Conservation (phyloP, 2,888 invertebrate species). For the Chaetogeoica ovagalla region DNA sequence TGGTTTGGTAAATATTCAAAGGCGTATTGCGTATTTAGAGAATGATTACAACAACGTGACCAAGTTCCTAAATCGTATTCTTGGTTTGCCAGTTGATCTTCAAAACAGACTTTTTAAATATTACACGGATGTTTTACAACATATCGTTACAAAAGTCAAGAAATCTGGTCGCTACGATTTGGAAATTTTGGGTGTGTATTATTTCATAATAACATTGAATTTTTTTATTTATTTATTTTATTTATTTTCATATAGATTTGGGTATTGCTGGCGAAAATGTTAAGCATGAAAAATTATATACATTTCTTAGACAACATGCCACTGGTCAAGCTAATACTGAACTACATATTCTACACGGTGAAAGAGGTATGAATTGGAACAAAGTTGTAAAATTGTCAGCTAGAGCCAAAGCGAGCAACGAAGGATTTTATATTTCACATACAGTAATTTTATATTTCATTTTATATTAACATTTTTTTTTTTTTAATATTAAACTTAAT, state of each 20-base stretch:
- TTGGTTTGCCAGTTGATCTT: constrained; percentile 95
- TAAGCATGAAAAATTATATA: constrained; percentile 76
- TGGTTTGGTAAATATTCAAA: constrained; percentile 83
- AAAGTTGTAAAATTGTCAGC: constrained; percentile 82
- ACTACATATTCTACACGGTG: constrained; percentile 88
- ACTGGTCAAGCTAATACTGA: constrained; percentile 93
- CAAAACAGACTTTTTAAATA: constrained; percentile 97
- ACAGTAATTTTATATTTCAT: constrained; percentile 63
- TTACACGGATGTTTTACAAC: constrained; percentile 92
- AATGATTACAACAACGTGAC: constrained; percentile 97
- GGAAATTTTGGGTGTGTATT: constrained; percentile 71
- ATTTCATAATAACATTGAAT: not conserved
- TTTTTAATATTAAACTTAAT: not conserved
- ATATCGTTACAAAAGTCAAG: constrained; percentile 90
- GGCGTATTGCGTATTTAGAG: constrained; percentile 78
- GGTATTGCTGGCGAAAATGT: constrained; percentile 93
- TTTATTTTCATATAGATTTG: constrained; percentile 70
- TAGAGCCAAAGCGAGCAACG: constrained; percentile 74
- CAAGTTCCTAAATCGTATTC: constrained; percentile 95
- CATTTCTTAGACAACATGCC: constrained; percentile 84
- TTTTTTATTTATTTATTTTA: constrained; percentile 54
- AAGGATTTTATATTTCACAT: constrained; percentile 91
- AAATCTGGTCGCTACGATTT: constrained; percentile 94
- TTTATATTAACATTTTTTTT: not conserved
- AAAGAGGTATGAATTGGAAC: constrained; percentile 89